Conservation (phyloP, 2,888 invertebrate genomes). For the Drosophila birchii region DNA sequence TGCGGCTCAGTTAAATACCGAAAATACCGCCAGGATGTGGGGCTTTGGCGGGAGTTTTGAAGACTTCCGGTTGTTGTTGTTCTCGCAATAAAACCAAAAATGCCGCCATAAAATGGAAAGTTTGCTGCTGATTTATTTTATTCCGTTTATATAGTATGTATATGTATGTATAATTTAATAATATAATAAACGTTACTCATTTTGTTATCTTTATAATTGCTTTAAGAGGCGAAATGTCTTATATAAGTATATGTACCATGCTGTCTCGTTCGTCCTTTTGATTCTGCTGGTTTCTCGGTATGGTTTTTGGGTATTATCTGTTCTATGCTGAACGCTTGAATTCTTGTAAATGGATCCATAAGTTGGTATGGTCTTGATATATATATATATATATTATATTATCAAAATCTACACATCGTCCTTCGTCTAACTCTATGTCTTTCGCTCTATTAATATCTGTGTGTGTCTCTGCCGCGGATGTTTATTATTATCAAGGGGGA, state of each 20-base stretch:
- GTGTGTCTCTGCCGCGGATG: slow-evolving; percentile 9
- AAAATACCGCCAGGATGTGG: background rate
- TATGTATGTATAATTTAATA: slow-evolving; percentile 57
- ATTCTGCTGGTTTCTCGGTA: slow-evolving; percentile 26
- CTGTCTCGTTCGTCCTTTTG: slow-evolving; percentile 33
- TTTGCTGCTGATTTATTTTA: slow-evolving; percentile 67
- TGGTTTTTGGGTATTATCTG: slow-evolving; percentile 12
- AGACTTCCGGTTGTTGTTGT: background rate
- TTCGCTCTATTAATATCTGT: slow-evolving; percentile 23
- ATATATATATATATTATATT: slow-evolving; percentile 39
- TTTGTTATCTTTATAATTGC: slow-evolving; percentile 82
- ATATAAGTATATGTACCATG: slow-evolving; percentile 53
- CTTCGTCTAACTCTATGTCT: slow-evolving; percentile 9
- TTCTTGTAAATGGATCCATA: slow-evolving; percentile 34
- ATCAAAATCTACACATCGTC: slow-evolving; percentile 66
- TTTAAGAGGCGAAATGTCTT: slow-evolving; percentile 82
- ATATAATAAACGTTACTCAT: slow-evolving; percentile 57
- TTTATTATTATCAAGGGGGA: slow-evolving; percentile 16
- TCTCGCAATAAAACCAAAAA: slow-evolving; percentile 4
- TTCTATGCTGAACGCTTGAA: slow-evolving; percentile 30
- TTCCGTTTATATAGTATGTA: slow-evolving; percentile 75
- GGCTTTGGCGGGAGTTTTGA: background rate
- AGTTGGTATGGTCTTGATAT: slow-evolving; percentile 52
- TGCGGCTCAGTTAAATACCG: background rate
- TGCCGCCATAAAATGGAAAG: slow-evolving; percentile 42